phyloP scores from a whole-genome alignment of 2,888 invertebrate species.

The Megaustenia siamemsis region DNA sequence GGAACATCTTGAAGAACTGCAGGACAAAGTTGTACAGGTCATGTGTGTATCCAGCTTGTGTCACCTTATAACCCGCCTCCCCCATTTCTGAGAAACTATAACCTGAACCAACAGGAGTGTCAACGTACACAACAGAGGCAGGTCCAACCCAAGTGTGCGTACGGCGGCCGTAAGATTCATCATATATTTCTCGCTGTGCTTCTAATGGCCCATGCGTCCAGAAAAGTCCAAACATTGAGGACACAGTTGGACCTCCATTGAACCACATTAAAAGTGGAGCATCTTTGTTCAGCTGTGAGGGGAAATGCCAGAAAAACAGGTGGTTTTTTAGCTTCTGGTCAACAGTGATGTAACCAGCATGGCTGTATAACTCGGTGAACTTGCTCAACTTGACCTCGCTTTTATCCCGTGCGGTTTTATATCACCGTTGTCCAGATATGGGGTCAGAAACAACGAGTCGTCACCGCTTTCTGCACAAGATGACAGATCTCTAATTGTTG shows the following conservation, averaged over 20 bases:
- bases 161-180: neutral
- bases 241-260: constrained; percentile 80
- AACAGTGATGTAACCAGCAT: constrained; percentile 90
- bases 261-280: constrained; percentile 80
- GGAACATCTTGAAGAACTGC: constrained; percentile 92
- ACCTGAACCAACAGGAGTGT: constrained; percentile 93
- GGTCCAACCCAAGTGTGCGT: constrained; percentile 27
- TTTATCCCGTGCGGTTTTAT: neutral
- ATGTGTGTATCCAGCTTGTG: constrained; percentile 30
- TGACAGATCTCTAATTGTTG: too few relatives aligned
- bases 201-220: constrained; percentile 39
- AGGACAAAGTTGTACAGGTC: constrained; percentile 60
- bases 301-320: constrained; percentile 95
- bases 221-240: constrained; percentile 76
- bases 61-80: neutral
- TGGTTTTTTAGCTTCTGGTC: constrained; percentile 89
- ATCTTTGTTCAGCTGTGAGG: constrained; percentile 81
- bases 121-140: constrained; percentile 54
- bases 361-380: constrained; percentile 81
- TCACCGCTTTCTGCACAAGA: too few relatives aligned
- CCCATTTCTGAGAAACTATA: constrained; percentile 89
- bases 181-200: neutral
- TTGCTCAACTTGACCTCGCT: constrained; percentile 25
- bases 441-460: constrained; percentile 32
- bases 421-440: neutral